Evolutionary conservation across 2,797 vertebrate genomes (phyloP).

Genomic region (Sebastiscus albofasciatus): DNA sequence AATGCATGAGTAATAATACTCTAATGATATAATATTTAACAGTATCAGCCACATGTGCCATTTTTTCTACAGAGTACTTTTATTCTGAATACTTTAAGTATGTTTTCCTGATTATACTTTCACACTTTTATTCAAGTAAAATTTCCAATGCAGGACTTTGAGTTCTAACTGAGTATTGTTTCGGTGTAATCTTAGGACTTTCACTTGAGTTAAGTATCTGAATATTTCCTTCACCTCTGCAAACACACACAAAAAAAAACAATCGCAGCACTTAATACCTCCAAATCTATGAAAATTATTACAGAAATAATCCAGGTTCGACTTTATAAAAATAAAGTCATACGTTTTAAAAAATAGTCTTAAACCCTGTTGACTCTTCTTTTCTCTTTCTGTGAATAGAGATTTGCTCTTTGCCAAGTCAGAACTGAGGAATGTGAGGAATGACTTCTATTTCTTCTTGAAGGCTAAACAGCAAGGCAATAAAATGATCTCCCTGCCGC

Average conservation of each 20-base stretch:
- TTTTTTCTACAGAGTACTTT: background rate
- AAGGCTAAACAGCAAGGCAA: constrained; percentile 44
- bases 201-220: background rate
- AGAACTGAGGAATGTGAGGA: constrained; percentile 62
- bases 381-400: constrained; percentile 9
- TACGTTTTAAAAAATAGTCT: background rate
- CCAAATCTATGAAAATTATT: background rate
- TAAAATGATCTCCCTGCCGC: constrained; percentile 51
- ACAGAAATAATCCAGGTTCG: background rate
- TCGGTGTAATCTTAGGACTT: background rate
- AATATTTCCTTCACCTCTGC: background rate
- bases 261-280: background rate
- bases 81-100: no score
- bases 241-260: background rate
- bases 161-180: background rate
- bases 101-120: no score
- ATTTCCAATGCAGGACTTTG: background rate
- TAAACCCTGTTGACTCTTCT: background rate
- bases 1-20: no score
- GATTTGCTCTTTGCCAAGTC: constrained; percentile 36
- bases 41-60: no score
- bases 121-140: no score
- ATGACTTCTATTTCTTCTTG: constrained; percentile 44
- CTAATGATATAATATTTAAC: no score
- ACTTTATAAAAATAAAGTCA: background rate